A percentile compares a stretch with the other conserved stretches of the same genome.
Conservation (phyloP, 2,797 vertebrate genomes). For the Tapera naevia region DNA sequence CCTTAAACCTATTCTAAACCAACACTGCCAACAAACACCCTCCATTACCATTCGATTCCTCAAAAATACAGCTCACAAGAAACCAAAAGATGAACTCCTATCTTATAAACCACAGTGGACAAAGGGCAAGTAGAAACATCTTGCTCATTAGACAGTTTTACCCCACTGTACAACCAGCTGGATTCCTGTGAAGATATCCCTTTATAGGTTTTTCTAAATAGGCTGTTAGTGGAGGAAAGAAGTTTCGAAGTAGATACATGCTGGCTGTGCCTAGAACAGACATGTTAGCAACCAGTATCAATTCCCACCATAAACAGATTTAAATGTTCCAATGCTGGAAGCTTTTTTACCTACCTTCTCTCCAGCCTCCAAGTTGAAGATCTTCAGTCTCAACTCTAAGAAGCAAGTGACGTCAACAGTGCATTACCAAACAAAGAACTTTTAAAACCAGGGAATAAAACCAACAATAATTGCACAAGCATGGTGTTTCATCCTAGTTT, state of each 20-base stretch:
- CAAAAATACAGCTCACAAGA: neutral
- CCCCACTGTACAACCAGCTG: neutral
- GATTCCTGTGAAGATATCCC: neutral
- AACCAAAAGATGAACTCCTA: fast-evolving
- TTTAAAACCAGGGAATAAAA: neutral
- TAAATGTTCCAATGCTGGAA: neutral
- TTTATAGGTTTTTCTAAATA: neutral
- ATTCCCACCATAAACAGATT: neutral
- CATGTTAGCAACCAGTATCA: fast-evolving
- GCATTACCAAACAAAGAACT: neutral
- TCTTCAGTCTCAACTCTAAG: neutral
- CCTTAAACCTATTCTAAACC: neutral
- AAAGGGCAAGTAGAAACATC: neutral
- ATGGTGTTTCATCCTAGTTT: fast-evolving
- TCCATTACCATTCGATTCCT: neutral
- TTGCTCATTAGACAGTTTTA: neutral
- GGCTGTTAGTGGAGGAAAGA: fast-evolving
- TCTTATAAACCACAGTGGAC: neutral
- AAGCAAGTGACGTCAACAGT: fast-evolving
- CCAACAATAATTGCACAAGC: neutral
- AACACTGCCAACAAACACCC: neutral
- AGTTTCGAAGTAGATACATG: fast-evolving
- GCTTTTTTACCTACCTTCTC: too few species aligned
- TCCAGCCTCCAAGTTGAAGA: neutral
- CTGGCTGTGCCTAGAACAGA: fast-evolving